These are phyloP conservation scores for Bombylius major DNA, from an alignment of 2,888 invertebrate genomes.

Conservation along the genomic window DNA sequence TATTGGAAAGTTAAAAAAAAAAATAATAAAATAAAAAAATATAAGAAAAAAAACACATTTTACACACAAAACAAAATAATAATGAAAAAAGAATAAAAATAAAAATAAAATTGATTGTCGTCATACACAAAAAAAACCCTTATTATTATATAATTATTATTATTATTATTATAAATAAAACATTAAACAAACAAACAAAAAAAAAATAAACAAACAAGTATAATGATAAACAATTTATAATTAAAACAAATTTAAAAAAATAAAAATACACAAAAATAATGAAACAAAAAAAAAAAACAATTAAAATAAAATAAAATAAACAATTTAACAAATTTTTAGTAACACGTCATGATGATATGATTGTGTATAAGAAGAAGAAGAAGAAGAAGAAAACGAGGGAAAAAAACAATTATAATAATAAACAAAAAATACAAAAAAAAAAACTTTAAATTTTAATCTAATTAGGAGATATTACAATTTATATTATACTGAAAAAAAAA, in stretches of 20 bases:
- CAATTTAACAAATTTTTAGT: background rate
- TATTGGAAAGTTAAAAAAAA: no score
- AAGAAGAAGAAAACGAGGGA: background rate
- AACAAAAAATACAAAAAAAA: background rate
- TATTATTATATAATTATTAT: background rate
- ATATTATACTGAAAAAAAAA: background rate
- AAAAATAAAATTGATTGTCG: conserved; percentile 7
- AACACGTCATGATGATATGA: background rate
- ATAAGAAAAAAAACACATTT: background rate
- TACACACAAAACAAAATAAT: background rate
- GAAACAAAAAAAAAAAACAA: background rate
- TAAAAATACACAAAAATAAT: background rate
- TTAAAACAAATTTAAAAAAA: background rate
- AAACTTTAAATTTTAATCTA: background rate
- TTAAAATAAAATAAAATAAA: background rate
- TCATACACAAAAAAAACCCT: conserved; percentile 10
- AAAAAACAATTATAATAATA: background rate
- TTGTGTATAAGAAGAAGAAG: background rate
- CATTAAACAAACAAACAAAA: no score
- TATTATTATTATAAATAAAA: background rate
- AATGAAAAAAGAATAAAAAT: background rate
- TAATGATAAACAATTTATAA: no score
- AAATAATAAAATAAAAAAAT: background rate
- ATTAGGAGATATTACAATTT: background rate
- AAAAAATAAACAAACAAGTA: no score